Evolutionary conservation across 64 coral and sea anemone species (phyloP).

Genomic region (Porites australiensis): DNA sequence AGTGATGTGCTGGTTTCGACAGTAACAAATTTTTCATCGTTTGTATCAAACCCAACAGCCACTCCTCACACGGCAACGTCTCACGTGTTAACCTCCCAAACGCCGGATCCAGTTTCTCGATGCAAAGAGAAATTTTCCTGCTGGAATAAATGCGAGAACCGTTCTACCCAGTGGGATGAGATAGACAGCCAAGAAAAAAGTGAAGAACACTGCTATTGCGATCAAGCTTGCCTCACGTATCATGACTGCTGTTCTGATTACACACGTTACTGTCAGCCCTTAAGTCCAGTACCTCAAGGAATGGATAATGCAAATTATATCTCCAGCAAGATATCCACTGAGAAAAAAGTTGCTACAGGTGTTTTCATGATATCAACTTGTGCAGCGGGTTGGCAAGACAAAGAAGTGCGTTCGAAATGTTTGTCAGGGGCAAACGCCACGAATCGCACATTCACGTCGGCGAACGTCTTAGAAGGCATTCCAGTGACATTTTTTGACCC

Average conservation of each 20-base stretch:
- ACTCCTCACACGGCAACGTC: neutral
- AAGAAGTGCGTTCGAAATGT: constrained; percentile 44
- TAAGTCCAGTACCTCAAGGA: neutral
- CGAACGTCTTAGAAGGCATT: constrained; percentile 57
- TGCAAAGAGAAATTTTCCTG: constrained; percentile 22
- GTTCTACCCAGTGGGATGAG: neutral
- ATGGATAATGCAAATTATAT: neutral
- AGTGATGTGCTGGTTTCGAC: neutral
- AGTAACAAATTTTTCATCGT: neutral
- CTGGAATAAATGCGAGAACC: neutral
- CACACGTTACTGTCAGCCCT: neutral
- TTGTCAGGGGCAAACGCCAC: constrained; percentile 13
- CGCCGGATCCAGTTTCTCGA: too few relatives aligned
- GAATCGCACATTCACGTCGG: constrained; percentile 38
- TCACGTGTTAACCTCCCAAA: too few relatives aligned
- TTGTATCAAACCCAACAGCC: neutral
- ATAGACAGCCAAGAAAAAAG: neutral
- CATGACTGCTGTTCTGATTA: constrained; percentile 68
- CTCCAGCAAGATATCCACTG: constrained; percentile 14
- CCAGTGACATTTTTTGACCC: constrained; percentile 1
- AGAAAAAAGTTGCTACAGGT: neutral
- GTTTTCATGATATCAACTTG: constrained; percentile 80
- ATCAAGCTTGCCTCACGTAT: constrained; percentile 23
- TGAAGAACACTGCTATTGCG: constrained; percentile 48
- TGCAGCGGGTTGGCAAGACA: constrained; percentile 3